Evolutionary conservation across 2,888 invertebrate genomes (phyloP), one percentile per base, ranked within the genome.

Genomic region (Microctonus hyperodae): DNA sequence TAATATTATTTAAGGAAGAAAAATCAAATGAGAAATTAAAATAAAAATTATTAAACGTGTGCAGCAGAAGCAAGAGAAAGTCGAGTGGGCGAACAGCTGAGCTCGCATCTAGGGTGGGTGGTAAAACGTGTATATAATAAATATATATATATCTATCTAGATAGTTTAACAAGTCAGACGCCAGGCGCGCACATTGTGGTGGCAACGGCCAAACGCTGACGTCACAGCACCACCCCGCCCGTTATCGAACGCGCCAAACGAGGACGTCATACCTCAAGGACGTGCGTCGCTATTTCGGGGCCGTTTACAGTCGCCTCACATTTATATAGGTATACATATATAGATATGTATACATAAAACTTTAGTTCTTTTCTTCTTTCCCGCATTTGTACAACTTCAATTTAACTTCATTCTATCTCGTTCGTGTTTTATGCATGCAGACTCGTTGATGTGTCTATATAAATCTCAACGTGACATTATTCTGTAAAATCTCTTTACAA

Each of bases 181-280:
- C 56, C 64, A 50, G 53, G 37, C 48, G 37, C 48, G 63, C 50
- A 37, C 65, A 33, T 68, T 57, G 57, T 67, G 70, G 69, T 73
- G 71, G 73, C 72, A 71, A 69, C 72, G 73, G 75, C 72, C 69
- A 75, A n/a, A 72, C 68, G 70, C 75, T 82, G 81, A 82, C 82
- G 82, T 82, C 81, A 81, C 75, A 65, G 69, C 70, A 70, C 76
- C 80, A 81, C 81, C 81, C 79, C 76, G 75, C 78, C 78, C 75
- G 77, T 75, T 78, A 82, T 81, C 79, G 81, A 82, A n/a, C n/a
- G 75, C 82, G 76, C 20, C 59, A 23, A 40, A 73, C 72, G 70
- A 66, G 69, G 75, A 81, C 82, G 82, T 82, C 82, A 82, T 79
- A 72, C 76, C 68, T 73, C 82, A 82, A 82, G 82, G 82, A 82